These are phyloP conservation scores for Gnathonemus longibarbis DNA, from an alignment of 2,113 vertebrate species.

Conservation along the genomic window DNA sequence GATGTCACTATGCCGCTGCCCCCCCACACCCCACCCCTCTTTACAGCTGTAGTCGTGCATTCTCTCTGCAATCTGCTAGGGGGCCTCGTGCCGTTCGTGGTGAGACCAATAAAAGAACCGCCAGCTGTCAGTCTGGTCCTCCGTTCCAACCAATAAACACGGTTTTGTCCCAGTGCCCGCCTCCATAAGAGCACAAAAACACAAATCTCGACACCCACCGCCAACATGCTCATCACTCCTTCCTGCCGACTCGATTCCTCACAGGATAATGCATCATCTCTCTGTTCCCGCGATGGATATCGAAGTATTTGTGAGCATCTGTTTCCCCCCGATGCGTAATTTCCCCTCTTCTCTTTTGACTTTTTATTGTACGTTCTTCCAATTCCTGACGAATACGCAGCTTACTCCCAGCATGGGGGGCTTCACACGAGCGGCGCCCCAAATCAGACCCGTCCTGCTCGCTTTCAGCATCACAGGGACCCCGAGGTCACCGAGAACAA, in stretches of 20 bases:
- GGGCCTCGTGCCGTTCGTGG: slow-evolving; percentile 15
- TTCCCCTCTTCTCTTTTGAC: not conserved
- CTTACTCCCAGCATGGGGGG: not conserved
- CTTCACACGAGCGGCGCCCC: not conserved
- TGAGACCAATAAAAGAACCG: slow-evolving; percentile 26
- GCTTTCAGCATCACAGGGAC: not conserved
- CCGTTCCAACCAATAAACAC: slow-evolving; percentile 29
- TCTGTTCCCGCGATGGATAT: not conserved
- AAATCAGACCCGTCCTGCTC: not conserved
- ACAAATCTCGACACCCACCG: slow-evolving; percentile 28
- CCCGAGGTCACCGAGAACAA: not conserved
- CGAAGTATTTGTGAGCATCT: not conserved
- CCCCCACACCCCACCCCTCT: not conserved
- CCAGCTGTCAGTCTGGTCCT: slow-evolving; percentile 35
- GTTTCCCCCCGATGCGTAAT: not conserved
- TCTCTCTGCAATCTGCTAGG: not conserved
- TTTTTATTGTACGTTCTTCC: not conserved
- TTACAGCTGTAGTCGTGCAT: not conserved
- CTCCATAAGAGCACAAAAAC: slow-evolving; percentile 25
- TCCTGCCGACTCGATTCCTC: slow-evolving; percentile 24
- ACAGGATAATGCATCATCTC: not conserved
- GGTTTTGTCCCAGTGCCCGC: slow-evolving; percentile 25
- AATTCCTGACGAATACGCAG: not conserved
- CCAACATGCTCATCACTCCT: slow-evolving; percentile 38
- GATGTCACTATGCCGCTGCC: slow-evolving; percentile 25